Base-by-base conservation (phyloP, 2,888 invertebrate genomes). In the Troides aeacus region DNA sequence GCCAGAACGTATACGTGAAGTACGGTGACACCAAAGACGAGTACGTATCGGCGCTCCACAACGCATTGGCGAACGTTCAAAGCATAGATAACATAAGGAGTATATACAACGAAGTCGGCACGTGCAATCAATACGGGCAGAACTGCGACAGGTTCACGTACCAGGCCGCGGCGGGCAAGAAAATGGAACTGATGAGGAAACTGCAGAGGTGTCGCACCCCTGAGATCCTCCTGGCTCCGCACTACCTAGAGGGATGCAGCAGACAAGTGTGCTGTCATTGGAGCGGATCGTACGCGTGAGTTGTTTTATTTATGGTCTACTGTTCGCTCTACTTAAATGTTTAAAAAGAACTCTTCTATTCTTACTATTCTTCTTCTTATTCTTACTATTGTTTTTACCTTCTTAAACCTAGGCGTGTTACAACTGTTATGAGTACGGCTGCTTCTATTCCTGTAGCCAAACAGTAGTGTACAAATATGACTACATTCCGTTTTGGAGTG, bases 221-320 rank as follows among this genome's bases (percentile, higher is more conserved):
- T 0, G 97, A 97, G 89, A 95, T 97, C 56, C 87, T 97, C 50
- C 86, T 97, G 36, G 95, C 96, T 0, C 97, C 97, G 21, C 95
- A 96, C 75, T 96, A 95, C 82, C 83, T 96, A 66, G 94, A 94
- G 71, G 86, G 87, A 0, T 89, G 90, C 68, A 85, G 76, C 62
- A 75, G 91, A 36, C 92, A 88, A 74, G 84, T 90, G 57, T 87
- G 93, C 85, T 88, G 93, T 77, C 86, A 93, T 75, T 89, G 93
- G 93, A 85, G 92, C 72, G 80, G 88, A 36, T 84, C 91, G 0
- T 89, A 89, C 63, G 72, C 82, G 90, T 90, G 61, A 85, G 87
- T 85, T 62, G 21, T 24, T 21, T 21, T 57, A 21, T 57, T 56
- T 50, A 30, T 4, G 5, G 5, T 3, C 30, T 5, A 30, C 30